Percentiles rank a stretch among this genome's conserved stretches.
phyloP scores from a whole-genome alignment of 2,888 invertebrate species.

The Thera obeliscata region DNA sequence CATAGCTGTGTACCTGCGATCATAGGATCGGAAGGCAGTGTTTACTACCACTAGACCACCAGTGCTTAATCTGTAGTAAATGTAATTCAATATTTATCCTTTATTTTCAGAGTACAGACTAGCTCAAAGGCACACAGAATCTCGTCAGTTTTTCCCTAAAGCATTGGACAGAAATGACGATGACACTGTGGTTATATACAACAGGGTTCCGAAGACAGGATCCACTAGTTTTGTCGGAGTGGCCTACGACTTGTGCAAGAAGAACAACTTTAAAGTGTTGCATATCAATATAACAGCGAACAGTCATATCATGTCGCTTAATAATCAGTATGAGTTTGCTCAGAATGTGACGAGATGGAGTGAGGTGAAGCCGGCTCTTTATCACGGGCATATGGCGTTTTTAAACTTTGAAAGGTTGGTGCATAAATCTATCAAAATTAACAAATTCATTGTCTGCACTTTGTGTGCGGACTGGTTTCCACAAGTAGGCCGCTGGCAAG shows the following conservation, averaged over 20 bases:
- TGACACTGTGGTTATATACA: slow-evolving; percentile 94
- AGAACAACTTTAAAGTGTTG: slow-evolving; percentile 86
- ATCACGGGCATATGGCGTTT: slow-evolving; percentile 99
- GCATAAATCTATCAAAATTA: background rate
- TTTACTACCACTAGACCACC: no score
- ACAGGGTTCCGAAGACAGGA: slow-evolving; percentile 98
- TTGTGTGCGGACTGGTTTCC: no score
- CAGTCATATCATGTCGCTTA: slow-evolving; percentile 96
- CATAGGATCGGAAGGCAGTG: no score
- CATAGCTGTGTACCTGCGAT: no score
- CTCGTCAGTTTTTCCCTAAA: slow-evolving; percentile 72
- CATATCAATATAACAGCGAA: slow-evolving; percentile 99
- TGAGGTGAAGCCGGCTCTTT: slow-evolving; percentile 95
- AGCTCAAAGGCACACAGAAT: slow-evolving; percentile 63
- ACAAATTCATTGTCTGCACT: no score
- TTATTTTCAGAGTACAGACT: slow-evolving; percentile 70
- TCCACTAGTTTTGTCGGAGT: slow-evolving; percentile 98
- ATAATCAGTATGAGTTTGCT: slow-evolving; percentile 95
- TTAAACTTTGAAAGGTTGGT: slow-evolving; percentile 96
- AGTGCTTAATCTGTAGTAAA: no score
- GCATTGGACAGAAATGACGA: slow-evolving; percentile 78
- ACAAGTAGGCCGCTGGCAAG: no score
- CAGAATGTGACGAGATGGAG: slow-evolving; percentile 96
- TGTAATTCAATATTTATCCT: background rate
- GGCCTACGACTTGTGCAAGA: slow-evolving; percentile 93